A percentile compares a stretch with the other conserved stretches of the same genome.
These are phyloP conservation scores for Mustela lutreola DNA, from an alignment of 2,113 vertebrate species.

Conservation along the genomic window DNA sequence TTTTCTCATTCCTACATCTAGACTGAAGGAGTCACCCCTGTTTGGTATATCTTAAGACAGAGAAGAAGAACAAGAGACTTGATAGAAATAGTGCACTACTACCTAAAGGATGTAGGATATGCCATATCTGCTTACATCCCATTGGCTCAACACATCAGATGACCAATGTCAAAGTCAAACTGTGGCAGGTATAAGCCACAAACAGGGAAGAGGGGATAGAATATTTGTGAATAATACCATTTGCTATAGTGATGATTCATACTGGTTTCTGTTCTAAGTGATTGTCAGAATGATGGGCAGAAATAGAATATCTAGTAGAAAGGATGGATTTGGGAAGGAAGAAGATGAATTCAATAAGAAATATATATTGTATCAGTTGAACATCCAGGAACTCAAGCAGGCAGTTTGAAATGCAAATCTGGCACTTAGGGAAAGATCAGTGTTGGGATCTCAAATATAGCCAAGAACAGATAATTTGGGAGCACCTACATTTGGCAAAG, in stretches of 20 bases:
- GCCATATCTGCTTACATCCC: not conserved
- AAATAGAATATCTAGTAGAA: constrained; percentile 56
- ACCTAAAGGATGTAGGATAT: not conserved
- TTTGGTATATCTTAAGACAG: not conserved
- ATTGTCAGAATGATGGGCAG: constrained; percentile 28
- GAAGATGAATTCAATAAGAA: constrained; percentile 53
- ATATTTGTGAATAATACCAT: not conserved
- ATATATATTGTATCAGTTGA: constrained; percentile 70
- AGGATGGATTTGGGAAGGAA: not conserved
- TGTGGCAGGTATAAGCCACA: not conserved
- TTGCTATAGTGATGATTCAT: not conserved
- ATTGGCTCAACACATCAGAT: not conserved
- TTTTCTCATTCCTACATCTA: not conserved
- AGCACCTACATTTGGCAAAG: constrained; percentile 19
- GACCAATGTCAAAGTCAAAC: not conserved
- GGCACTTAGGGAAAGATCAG: constrained; percentile 29
- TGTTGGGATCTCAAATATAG: not conserved
- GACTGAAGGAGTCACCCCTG: not conserved
- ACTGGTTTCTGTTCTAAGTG: not conserved
- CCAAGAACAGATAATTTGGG: constrained; percentile 46
- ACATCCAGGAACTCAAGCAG: constrained; percentile 38
- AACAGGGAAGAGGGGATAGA: not conserved
- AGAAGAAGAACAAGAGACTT: not conserved
- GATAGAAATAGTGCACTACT: not conserved
- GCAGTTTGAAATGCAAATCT: constrained; percentile 54